Percentiles rank a stretch among this genome's conserved stretches.
These are phyloP conservation scores for Clarias laeviceps DNA, from an alignment of 2,797 vertebrate species.

Conservation along the genomic window DNA sequence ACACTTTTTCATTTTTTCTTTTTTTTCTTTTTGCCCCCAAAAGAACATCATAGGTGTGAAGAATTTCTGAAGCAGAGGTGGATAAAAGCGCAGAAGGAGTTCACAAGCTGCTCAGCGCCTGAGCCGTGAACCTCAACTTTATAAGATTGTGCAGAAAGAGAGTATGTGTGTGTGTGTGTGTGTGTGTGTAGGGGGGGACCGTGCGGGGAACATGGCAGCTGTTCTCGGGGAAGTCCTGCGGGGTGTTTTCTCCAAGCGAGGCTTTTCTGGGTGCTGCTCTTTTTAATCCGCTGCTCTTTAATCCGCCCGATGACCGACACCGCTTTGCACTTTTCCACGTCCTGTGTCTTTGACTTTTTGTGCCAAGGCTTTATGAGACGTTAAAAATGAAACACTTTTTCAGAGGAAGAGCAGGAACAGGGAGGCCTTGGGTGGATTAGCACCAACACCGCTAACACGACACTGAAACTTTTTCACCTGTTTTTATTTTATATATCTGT, in stretches of 20 bases:
- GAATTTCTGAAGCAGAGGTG: constrained; percentile 5
- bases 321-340: constrained; percentile 29
- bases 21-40: not conserved
- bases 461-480: not conserved
- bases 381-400: constrained; percentile 44
- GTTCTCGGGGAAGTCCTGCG: constrained; percentile 46
- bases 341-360: constrained; percentile 2
- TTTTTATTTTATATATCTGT: not conserved
- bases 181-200: constrained; percentile 11
- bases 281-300: constrained; percentile 26
- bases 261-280: constrained; percentile 49
- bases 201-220: constrained; percentile 59
- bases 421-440: constrained; percentile 10
- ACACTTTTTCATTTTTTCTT: not conserved
- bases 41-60: constrained; percentile 17
- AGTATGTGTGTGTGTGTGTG: constrained; percentile 14
- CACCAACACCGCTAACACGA: not conserved
- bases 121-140: constrained; percentile 40
- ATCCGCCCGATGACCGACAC: constrained; percentile 45
- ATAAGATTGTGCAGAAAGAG: constrained; percentile 39
- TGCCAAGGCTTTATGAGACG: constrained; percentile 21
- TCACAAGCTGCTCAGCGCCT: constrained; percentile 32
- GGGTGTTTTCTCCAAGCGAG: constrained; percentile 42
- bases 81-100: not conserved
- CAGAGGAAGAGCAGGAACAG: not conserved